phyloP scores from a whole-genome alignment of 2,113 vertebrate genomes.

The Coracopsis vasa region DNA sequence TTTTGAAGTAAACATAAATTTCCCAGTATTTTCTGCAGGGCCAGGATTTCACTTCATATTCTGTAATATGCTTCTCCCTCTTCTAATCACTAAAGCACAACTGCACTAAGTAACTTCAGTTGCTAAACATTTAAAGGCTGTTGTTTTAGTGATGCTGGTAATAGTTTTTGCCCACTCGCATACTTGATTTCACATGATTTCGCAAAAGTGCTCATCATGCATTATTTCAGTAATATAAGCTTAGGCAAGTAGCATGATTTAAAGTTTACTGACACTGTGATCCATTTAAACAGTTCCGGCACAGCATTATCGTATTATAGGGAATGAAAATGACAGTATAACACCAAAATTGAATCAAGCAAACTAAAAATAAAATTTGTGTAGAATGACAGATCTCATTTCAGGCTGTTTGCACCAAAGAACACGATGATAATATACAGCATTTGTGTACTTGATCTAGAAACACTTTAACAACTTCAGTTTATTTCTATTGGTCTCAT shows the following conservation, averaged over 20 bases:
- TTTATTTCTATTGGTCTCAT: not conserved
- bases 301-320: conserved; percentile 3
- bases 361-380: not conserved
- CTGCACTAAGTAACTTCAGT: not conserved
- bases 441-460: not conserved
- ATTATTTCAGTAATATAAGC: not conserved
- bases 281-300: not conserved
- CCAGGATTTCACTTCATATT: not conserved
- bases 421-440: not conserved
- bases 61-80: not conserved
- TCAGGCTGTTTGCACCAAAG: not conserved
- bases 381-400: not conserved
- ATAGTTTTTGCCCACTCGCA: not conserved
- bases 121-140: not conserved
- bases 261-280: conserved; percentile 5
- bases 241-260: not conserved
- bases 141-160: not conserved
- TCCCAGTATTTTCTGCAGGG: not conserved
- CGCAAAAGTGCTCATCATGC: not conserved
- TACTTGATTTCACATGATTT: not conserved
- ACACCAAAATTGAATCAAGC: conserved; percentile 2
- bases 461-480: not conserved
- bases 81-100: not conserved
- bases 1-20: not conserved
- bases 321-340: not conserved